Evolutionary conservation across 2,113 vertebrate species (phyloP).

Genomic region (Corythornis cristatus): DNA sequence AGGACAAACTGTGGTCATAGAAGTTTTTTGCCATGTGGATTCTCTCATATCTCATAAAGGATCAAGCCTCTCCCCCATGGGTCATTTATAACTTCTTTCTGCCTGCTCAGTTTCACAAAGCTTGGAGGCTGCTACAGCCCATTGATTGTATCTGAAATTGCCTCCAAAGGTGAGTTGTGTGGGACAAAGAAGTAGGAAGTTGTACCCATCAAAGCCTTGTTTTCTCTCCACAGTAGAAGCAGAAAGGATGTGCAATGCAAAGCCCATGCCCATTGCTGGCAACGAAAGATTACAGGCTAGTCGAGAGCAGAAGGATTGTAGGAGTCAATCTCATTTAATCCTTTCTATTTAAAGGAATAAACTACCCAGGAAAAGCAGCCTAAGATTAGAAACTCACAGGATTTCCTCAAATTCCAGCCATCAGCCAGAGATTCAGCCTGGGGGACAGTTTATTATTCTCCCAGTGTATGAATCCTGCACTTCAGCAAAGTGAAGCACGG

Average conservation of each 20-base stretch:
- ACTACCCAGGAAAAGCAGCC: conserved; percentile 42
- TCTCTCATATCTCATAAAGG: background rate
- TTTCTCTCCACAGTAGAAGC: background rate
- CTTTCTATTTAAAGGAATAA: conserved; percentile 63
- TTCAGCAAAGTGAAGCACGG: background rate
- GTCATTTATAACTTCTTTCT: background rate
- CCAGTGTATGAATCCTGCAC: background rate
- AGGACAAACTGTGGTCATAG: background rate
- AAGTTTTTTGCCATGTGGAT: background rate
- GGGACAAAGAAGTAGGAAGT: background rate
- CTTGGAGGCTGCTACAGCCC: background rate
- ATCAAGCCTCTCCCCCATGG: background rate
- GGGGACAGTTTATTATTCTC: background rate
- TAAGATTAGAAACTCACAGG: conserved; percentile 55
- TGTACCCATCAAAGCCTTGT: background rate
- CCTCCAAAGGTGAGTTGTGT: background rate
- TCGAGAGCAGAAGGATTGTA: conserved; percentile 29
- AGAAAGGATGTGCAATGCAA: background rate
- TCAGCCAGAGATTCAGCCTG: background rate
- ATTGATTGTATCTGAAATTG: rapidly evolving
- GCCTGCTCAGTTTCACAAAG: background rate
- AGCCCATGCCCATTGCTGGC: background rate
- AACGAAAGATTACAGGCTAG: background rate
- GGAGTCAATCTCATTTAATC: conserved; percentile 52
- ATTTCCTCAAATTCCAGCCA: conserved; percentile 48